Percentiles rank a stretch among this genome's conserved stretches.
Evolutionary conservation across 2,113 vertebrate genomes (phyloP).

Genomic region (Pedionomus torquatus): DNA sequence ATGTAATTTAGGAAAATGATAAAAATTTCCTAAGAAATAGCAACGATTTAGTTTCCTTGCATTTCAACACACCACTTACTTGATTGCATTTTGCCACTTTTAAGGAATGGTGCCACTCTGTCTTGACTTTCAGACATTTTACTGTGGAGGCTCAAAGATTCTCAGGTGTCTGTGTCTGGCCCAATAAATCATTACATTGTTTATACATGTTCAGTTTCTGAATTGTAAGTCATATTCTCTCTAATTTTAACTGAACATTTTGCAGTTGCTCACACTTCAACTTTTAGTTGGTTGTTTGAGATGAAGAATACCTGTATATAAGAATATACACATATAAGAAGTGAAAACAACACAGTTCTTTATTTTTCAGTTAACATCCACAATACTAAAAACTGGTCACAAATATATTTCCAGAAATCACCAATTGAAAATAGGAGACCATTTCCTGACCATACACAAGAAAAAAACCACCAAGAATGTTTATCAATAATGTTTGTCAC

Average conservation of each 20-base stretch:
- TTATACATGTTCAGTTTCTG: not conserved
- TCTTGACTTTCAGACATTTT: not conserved
- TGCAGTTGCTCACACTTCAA: not conserved
- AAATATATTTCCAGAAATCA: not conserved
- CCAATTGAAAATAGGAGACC: not conserved
- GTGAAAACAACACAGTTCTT: not conserved
- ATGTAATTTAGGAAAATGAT: not conserved
- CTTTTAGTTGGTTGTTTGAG: not conserved
- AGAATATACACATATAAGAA: not conserved
- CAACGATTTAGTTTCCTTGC: not conserved
- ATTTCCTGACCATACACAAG: not conserved
- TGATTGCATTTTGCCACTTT: not conserved
- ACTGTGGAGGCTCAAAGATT: not conserved
- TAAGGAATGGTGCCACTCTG: not conserved
- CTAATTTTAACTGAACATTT: not conserved
- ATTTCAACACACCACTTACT: not conserved
- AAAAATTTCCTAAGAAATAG: not conserved
- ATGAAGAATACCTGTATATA: not conserved
- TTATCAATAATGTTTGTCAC: not conserved
- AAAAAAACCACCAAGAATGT: accelerated
- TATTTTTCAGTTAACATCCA: not conserved
- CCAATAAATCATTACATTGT: not conserved
- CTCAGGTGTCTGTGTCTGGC: not conserved
- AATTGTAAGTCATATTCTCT: not conserved
- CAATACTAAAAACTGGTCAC: not conserved